Percentiles rank a stretch among this genome's conserved stretches.
Evolutionary conservation across 2,113 vertebrate species (phyloP).

Genomic region (Blennius ocellaris): DNA sequence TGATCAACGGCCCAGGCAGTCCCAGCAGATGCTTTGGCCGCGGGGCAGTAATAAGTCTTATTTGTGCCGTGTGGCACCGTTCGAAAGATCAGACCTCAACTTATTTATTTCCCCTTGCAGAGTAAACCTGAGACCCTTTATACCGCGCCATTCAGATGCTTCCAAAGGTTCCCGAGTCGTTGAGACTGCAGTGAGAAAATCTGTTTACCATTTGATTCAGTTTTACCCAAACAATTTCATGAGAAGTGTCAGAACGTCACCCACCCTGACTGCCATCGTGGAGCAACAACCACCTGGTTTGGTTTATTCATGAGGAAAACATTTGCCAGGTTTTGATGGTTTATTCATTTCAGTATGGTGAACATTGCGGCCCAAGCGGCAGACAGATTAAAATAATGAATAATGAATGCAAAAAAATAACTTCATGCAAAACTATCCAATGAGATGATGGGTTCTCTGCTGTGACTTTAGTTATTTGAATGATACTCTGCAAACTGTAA

Average conservation of each 20-base stretch:
- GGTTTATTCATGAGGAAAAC: constrained; percentile 1
- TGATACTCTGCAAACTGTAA: too few species aligned
- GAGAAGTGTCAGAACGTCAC: too few species aligned
- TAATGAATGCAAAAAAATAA: not conserved
- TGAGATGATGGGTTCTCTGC: not conserved
- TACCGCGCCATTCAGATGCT: not conserved
- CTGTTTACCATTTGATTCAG: not conserved
- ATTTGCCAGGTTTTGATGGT: not conserved
- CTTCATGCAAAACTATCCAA: not conserved
- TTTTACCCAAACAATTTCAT: too few species aligned
- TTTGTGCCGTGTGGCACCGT: not conserved
- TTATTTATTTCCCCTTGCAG: not conserved
- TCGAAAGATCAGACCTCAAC: not conserved
- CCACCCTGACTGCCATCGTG: not conserved
- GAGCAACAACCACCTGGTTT: constrained; percentile 9
- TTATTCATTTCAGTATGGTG: not conserved
- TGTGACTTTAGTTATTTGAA: too few species aligned
- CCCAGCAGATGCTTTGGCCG: not conserved
- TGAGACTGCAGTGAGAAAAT: not conserved
- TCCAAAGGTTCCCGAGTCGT: not conserved
- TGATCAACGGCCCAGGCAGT: constrained; percentile 1
- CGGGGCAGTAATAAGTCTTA: not conserved
- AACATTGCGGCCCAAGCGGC: not conserved
- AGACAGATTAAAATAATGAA: not conserved
- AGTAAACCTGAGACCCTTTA: too few species aligned